Evolutionary conservation across 2,113 vertebrate genomes (phyloP).

Genomic region (Epinephelus lanceolatus): DNA sequence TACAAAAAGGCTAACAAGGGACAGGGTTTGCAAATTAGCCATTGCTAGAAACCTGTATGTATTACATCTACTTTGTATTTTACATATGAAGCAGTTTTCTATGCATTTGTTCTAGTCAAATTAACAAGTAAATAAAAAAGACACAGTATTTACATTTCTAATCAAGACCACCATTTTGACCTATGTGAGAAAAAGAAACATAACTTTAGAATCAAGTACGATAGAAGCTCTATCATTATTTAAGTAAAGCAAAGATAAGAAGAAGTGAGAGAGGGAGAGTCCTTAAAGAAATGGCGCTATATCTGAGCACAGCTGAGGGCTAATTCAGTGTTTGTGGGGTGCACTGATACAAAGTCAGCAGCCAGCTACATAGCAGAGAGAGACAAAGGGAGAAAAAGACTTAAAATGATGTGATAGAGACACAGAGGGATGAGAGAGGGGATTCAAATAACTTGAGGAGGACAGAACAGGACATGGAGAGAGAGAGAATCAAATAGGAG

Average conservation of each 20-base stretch:
- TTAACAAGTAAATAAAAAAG: too few species aligned
- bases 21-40: too few species aligned
- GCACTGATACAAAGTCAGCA: neutral
- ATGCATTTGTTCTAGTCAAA: too few species aligned
- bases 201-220: neutral
- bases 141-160: neutral
- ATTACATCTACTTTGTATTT: too few species aligned
- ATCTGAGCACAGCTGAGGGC: constrained; percentile 18
- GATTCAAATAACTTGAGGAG: neutral
- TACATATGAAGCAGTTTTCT: too few species aligned
- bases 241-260: neutral
- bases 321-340: neutral
- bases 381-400: constrained; percentile 1
- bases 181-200: neutral
- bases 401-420: neutral
- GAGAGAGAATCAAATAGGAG: neutral
- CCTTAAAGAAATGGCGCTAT: neutral
- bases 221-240: neutral
- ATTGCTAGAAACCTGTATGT: too few species aligned
- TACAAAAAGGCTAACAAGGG: too few species aligned
- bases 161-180: neutral
- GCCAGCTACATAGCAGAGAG: neutral
- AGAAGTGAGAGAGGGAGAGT: neutral
- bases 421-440: neutral
- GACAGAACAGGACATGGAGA: neutral